These are phyloP conservation scores for Mystacornis crossleyi DNA, from an alignment of 2,113 vertebrate species.

Conservation along the genomic window DNA sequence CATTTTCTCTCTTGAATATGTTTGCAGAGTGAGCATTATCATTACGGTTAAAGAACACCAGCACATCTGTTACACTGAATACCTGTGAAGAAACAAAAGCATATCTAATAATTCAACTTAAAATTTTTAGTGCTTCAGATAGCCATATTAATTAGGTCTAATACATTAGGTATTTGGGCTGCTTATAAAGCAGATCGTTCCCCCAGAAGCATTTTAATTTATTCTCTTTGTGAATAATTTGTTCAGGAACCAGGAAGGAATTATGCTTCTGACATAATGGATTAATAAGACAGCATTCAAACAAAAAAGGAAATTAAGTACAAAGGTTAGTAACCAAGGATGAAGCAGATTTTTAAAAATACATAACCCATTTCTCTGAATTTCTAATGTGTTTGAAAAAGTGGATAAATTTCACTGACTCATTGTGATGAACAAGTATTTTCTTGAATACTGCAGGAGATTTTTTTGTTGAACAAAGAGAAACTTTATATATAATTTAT, in stretches of 20 bases:
- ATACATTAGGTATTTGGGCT: slow-evolving; percentile 7
- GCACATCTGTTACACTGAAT: not conserved
- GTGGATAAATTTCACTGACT: not conserved
- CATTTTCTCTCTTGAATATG: not conserved
- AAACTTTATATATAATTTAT: not conserved
- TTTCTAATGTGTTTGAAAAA: not conserved
- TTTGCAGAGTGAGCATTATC: not conserved
- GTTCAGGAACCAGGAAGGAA: slow-evolving; percentile 19
- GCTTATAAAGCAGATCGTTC: slow-evolving; percentile 12
- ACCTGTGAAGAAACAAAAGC: slow-evolving; percentile 7
- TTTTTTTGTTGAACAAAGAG: not conserved
- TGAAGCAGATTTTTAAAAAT: not conserved
- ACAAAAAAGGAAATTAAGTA: not conserved
- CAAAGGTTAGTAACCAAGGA: not conserved
- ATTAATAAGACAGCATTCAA: slow-evolving; percentile 51
- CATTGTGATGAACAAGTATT: not conserved
- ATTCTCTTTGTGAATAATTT: slow-evolving; percentile 57
- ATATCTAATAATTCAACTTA: not conserved
- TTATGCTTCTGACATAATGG: slow-evolving; percentile 7
- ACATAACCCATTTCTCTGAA: not conserved
- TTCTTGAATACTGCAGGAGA: not conserved
- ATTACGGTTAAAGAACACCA: not conserved
- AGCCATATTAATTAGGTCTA: slow-evolving; percentile 12
- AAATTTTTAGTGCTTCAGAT: not conserved
- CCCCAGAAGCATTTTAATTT: slow-evolving; percentile 43